phyloP scores from a whole-genome alignment of 2,113 vertebrate genomes.

The Hemicordylus capensis region DNA sequence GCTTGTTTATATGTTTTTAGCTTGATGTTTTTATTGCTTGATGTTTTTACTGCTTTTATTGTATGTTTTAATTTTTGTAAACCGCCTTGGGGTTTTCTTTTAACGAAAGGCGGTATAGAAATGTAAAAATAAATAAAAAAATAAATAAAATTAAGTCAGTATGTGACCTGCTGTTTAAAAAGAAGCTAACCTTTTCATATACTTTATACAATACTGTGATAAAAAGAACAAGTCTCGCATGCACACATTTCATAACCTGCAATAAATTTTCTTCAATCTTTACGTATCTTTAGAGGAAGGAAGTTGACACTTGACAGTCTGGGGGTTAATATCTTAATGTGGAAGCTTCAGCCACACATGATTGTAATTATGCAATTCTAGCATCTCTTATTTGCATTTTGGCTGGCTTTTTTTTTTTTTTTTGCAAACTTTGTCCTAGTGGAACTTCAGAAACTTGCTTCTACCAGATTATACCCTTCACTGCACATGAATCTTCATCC shows the following conservation, averaged over 20 bases:
- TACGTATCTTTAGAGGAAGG: not conserved
- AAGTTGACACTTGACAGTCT: not conserved
- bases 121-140: not conserved
- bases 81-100: too few relatives aligned
- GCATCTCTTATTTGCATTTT: rapidly evolving
- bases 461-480: not conserved
- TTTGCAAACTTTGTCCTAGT: not conserved
- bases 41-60: too few relatives aligned
- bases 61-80: too few relatives aligned
- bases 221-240: not conserved
- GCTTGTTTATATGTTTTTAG: too few relatives aligned
- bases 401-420: not conserved
- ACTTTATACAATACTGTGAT: not conserved
- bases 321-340: conserved; percentile 10
- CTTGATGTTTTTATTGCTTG: too few relatives aligned
- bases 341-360: not conserved
- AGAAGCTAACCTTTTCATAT: not conserved
- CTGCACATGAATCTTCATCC: not conserved
- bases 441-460: not conserved
- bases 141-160: not conserved
- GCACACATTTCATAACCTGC: not conserved
- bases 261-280: not conserved
- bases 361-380: conserved; percentile 1
- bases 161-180: too few relatives aligned
- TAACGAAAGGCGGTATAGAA: too few relatives aligned